Evolutionary conservation across 2,797 vertebrate species (phyloP).

Genomic region (Mallotus villosus): DNA sequence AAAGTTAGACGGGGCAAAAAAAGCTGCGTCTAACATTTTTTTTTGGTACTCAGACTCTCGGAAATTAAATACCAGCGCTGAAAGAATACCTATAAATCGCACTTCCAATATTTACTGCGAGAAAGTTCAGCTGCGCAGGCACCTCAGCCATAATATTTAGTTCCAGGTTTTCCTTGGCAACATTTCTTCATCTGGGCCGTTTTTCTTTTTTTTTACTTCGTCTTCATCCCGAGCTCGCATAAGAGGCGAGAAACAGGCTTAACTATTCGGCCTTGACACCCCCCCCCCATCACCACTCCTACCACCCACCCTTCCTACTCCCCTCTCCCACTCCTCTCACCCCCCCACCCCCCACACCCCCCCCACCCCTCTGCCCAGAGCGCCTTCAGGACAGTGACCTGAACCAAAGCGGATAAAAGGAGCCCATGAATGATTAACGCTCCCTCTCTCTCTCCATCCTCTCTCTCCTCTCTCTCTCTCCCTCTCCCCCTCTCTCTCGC

Average conservation of each 20-base stretch:
- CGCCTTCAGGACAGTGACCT: slow-evolving; percentile 68
- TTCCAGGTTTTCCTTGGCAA: slow-evolving; percentile 32
- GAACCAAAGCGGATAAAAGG: slow-evolving; percentile 74
- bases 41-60: not conserved
- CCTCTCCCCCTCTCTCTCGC: slow-evolving; percentile 46
- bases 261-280: slow-evolving; percentile 37
- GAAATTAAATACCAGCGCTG: slow-evolving; percentile 6
- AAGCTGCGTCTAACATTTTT: not conserved
- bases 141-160: slow-evolving; percentile 31
- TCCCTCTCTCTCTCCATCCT: slow-evolving; percentile 55
- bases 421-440: slow-evolving; percentile 76
- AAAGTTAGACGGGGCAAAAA: slow-evolving; percentile 2
- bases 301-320: not conserved
- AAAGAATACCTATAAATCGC: slow-evolving; percentile 19
- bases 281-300: not conserved
- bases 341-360: not conserved
- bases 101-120: slow-evolving; percentile 35
- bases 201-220: slow-evolving; percentile 7
- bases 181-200: not conserved
- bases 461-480: slow-evolving; percentile 54
- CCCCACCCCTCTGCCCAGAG: not conserved
- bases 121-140: slow-evolving; percentile 21
- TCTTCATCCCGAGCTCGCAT: not conserved
- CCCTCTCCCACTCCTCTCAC: not conserved
- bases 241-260: slow-evolving; percentile 25